These are phyloP conservation scores for Pteronotus mesoamericanus DNA, from an alignment of 2,797 vertebrate species.

Conservation along the genomic window DNA sequence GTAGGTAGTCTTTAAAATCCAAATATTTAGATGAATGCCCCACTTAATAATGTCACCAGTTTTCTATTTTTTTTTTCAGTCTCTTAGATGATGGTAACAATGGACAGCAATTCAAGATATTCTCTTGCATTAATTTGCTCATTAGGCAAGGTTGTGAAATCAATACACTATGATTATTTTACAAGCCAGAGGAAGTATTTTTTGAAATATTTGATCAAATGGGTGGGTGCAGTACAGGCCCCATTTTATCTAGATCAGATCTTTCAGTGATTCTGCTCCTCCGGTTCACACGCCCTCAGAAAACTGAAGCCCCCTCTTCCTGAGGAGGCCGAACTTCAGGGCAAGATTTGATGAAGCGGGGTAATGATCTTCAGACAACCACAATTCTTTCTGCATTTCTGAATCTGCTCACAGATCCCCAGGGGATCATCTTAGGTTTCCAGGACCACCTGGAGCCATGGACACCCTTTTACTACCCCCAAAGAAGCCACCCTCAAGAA, in stretches of 20 bases:
- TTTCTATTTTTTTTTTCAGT: background rate
- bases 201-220: constrained; percentile 56
- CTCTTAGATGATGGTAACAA: constrained; percentile 20
- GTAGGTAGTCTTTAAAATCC: background rate
- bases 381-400: background rate
- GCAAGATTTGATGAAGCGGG: background rate
- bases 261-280: background rate
- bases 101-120: constrained; percentile 64
- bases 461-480: background rate
- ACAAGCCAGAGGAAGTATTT: constrained; percentile 41
- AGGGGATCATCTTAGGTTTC: background rate
- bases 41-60: background rate
- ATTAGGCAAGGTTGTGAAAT: constrained; percentile 63
- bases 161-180: constrained; percentile 39
- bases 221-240: background rate
- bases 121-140: constrained; percentile 64
- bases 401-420: background rate
- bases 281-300: background rate
- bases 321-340: constrained; percentile 37
- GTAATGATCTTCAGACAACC: background rate
- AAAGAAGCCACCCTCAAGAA: background rate
- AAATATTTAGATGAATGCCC: constrained; percentile 62
- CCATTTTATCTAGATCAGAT: background rate
- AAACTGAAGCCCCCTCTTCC: background rate
- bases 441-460: background rate